Evolutionary conservation across 2,888 invertebrate genomes (phyloP).

Genomic region (Pogonocherus hispidulus): DNA sequence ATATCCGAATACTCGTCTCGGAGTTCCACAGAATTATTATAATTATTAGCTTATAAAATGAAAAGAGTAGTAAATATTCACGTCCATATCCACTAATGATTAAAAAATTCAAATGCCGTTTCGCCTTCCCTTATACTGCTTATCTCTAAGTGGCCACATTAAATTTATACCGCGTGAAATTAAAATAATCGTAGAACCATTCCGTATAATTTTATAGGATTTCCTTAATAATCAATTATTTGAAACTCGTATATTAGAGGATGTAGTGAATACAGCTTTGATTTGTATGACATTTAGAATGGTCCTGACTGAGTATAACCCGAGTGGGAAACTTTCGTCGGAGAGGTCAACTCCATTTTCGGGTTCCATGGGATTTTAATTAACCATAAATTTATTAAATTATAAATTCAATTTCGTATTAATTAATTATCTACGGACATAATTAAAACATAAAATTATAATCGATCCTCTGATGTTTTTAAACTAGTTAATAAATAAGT

Average conservation of each 20-base stretch:
- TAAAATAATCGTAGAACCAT: neutral
- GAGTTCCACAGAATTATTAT: too few relatives aligned
- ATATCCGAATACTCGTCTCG: too few relatives aligned
- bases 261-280: neutral
- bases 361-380: too few relatives aligned
- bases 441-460: conserved; percentile 14
- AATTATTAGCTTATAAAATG: neutral
- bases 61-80: neutral
- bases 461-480: neutral
- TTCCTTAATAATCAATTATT: neutral
- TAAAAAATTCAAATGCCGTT: neutral
- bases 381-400: conserved; percentile 10
- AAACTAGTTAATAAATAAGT: too few relatives aligned
- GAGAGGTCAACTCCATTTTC: neutral
- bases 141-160: neutral
- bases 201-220: neutral
- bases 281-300: neutral
- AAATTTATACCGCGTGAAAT: neutral
- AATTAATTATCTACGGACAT: neutral
- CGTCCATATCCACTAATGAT: neutral
- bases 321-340: neutral
- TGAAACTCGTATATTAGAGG: neutral
- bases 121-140: neutral
- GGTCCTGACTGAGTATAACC: too few relatives aligned
- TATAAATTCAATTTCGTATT: conserved; percentile 12